These are phyloP conservation scores for Falcaria lacertinaria DNA, from an alignment of 2,888 invertebrate genomes.

Conservation along the genomic window DNA sequence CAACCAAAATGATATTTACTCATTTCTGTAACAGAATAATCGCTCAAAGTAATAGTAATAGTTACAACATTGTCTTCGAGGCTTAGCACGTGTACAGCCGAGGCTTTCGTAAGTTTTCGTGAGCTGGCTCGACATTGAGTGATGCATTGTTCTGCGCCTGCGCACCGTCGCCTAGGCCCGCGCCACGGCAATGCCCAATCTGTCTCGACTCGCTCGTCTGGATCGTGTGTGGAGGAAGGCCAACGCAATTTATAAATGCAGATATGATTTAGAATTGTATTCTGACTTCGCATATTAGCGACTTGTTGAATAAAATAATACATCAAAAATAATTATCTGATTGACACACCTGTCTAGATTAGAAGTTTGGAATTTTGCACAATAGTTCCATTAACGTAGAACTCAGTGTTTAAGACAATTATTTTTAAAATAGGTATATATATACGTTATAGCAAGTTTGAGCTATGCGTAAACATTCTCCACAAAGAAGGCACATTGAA, in stretches of 20 bases:
- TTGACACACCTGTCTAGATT: too few relatives aligned
- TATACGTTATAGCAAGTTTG: too few relatives aligned
- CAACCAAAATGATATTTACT: not conserved
- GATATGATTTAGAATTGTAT: conserved; percentile 26
- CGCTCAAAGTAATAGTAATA: not conserved
- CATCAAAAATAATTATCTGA: too few relatives aligned
- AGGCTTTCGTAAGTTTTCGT: conserved; percentile 71
- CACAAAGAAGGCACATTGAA: too few relatives aligned
- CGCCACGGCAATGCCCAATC: conserved; percentile 12
- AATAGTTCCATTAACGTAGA: too few relatives aligned
- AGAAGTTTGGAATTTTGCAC: too few relatives aligned
- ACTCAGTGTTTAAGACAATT: too few relatives aligned
- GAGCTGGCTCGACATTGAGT: conserved; percentile 60
- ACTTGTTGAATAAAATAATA: conserved; percentile 18
- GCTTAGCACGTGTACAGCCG: conserved; percentile 30
- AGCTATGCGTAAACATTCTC: too few relatives aligned
- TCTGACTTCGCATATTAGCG: conserved; percentile 32
- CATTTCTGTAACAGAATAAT: not conserved
- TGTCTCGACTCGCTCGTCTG: conserved; percentile 30
- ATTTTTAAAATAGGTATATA: too few relatives aligned
- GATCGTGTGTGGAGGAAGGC: conserved; percentile 61
- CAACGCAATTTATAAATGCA: conserved; percentile 13
- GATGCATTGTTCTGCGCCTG: conserved; percentile 56
- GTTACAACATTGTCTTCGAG: conserved; percentile 28
- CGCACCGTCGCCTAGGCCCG: conserved; percentile 10